Percentiles rank a stretch among this genome's conserved stretches.
These are phyloP conservation scores for Halotydeus destructor DNA, from an alignment of 1,140 invertebrate genomes.

Conservation along the genomic window DNA sequence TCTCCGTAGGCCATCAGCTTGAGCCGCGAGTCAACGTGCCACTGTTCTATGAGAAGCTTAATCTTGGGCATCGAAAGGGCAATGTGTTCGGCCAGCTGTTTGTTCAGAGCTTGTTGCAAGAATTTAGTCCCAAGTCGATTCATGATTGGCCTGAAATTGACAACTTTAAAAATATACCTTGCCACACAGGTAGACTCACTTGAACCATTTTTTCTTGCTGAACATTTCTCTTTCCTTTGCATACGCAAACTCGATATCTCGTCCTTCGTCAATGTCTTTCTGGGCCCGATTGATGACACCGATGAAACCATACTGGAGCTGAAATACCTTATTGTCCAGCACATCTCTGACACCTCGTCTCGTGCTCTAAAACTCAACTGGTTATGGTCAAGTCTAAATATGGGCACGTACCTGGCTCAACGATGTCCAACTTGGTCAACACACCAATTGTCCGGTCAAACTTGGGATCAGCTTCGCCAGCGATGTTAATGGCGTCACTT, in stretches of 20 bases:
- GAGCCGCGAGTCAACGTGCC: not conserved
- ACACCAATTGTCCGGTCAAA: conserved; percentile 25
- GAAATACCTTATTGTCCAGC: conserved; percentile 85
- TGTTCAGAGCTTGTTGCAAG: conserved; percentile 79
- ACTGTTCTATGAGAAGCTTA: not conserved
- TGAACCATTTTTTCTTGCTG: no score
- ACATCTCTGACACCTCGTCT: conserved; percentile 49
- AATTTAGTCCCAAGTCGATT: conserved; percentile 91
- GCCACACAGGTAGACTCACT: no score
- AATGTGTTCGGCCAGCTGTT: conserved; percentile 9
- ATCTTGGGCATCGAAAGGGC: conserved; percentile 1
- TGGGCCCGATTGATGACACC: conserved; percentile 96
- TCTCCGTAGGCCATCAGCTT: not conserved
- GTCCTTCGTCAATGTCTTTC: conserved; percentile 57
- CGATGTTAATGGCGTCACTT: conserved; percentile 81
- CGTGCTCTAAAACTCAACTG: no score
- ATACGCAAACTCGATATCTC: conserved; percentile 30
- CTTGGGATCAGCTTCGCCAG: conserved; percentile 82
- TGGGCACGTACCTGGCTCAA: conserved; percentile 21
- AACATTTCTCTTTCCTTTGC: conserved; percentile 33
- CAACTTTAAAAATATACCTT: no score
- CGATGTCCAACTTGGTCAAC: conserved; percentile 19
- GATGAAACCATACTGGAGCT: conserved; percentile 91
- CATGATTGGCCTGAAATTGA: conserved; percentile 48
- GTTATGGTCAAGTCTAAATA: no score